Base-by-base conservation (phyloP, 1,140 invertebrate genomes). In the Diabrotica undecimpunctata region DNA sequence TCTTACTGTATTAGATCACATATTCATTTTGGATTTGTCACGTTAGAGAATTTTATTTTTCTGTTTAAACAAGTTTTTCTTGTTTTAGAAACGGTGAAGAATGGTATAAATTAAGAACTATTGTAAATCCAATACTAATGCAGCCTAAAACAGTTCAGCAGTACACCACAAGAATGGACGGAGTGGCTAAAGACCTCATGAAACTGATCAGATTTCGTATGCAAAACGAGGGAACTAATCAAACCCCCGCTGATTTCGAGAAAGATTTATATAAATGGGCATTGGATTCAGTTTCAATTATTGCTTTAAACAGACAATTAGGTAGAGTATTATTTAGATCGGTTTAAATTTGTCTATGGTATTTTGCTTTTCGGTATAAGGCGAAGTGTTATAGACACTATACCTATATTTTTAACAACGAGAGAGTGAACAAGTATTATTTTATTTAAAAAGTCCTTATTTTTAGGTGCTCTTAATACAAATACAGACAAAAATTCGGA, bases 181-280 rank as follows among this genome's bases (percentile, higher is more conserved):
- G 78, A 61, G 80, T 85, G 25, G 75, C 83, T 9, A 65, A 70
- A 25, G 81, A 85, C 39, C 79, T 85, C 59, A 66, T 81, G 36
- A 61, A 76, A n/a, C 87, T 84, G 61, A 83, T 88, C 50, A 81
- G 77, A 69, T 74, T 75, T 55, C 78, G 84, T 11, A 77, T 84
- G n/a, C 78, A 85, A 71, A 68, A 80, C 14, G 75, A 82, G 50
- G 79, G 80, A 75, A 58, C 61, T 41, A 38, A 14, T 41, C 37
- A 59, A 79, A 78, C 88, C 36, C 82, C 83, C 0, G 74, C 70
- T 0, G 77, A 83, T 63, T 88, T 88, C 69, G 78, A 83, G 41
- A 82, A 83, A 54, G 85, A 88, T 70, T 79, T 90, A 61, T 86
- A 85, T 71, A 83, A 87, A 71, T 87, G 88, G 85, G 80, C 87